Conservation (phyloP, 2,888 invertebrate species). For the Anorthoa munda region DNA sequence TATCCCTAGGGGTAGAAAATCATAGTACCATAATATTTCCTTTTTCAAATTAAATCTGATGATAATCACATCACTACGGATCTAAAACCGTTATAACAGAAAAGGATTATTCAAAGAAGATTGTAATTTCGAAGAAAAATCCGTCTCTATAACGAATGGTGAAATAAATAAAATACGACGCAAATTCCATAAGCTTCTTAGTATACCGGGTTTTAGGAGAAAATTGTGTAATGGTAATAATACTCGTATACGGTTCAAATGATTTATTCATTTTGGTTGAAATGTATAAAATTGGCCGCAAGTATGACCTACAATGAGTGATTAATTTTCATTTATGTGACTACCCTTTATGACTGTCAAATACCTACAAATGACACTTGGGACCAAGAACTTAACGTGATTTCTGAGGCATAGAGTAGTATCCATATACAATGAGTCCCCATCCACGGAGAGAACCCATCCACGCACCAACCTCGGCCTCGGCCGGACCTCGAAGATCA, state of each 20-base stretch:
- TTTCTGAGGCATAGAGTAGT: too few relatives aligned
- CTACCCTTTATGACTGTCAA: too few relatives aligned
- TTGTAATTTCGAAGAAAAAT: background rate
- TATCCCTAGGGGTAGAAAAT: too few relatives aligned
- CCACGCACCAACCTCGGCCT: too few relatives aligned
- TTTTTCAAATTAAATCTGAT: background rate
- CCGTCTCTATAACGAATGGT: background rate
- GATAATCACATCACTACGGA: background rate
- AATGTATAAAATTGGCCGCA: background rate
- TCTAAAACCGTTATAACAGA: background rate
- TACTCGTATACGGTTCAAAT: background rate
- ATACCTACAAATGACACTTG: too few relatives aligned
- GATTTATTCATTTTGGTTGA: background rate
- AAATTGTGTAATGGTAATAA: background rate
- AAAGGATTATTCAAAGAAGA: background rate
- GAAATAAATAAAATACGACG: constrained; percentile 24
- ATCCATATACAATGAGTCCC: too few relatives aligned
- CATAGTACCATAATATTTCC: background rate
- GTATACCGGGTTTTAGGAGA: constrained; percentile 5
- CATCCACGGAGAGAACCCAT: too few relatives aligned
- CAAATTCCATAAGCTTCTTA: constrained; percentile 32
- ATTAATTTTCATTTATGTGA: background rate
- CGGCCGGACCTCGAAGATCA: too few relatives aligned
- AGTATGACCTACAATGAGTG: background rate
- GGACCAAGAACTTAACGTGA: too few relatives aligned